Percentiles rank a stretch among this genome's conserved stretches.
Conservation (phyloP, 2,888 invertebrate genomes). For the Nemotelus pantherinus region DNA sequence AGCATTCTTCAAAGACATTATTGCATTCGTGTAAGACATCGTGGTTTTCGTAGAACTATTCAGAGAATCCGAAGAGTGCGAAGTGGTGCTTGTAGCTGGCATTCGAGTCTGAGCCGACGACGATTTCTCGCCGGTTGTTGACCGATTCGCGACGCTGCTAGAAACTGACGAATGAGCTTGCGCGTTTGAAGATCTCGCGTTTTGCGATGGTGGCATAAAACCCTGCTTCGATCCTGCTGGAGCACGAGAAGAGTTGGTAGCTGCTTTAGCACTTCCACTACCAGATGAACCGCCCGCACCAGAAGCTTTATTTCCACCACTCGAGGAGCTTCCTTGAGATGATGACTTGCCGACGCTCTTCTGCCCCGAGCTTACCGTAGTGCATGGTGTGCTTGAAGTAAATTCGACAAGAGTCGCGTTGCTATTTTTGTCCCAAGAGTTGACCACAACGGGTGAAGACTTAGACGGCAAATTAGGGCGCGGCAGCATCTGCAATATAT, state of each 20-base stretch:
- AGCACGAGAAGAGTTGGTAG: conserved; percentile 26
- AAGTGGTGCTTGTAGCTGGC: conserved; percentile 59
- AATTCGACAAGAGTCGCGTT: conserved; percentile 23
- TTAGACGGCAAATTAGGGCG: conserved; percentile 66
- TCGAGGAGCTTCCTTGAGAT: not conserved
- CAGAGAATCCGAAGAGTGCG: conserved; percentile 53
- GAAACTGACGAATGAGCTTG: conserved; percentile 58
- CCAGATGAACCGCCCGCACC: conserved; percentile 53
- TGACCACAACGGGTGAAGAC: conserved; percentile 55
- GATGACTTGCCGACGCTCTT: conserved; percentile 14
- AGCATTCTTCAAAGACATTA: conserved; percentile 67
- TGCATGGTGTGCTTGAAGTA: conserved; percentile 15
- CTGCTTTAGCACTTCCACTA: conserved; percentile 3
- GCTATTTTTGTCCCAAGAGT: conserved; percentile 63
- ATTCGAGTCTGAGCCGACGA: conserved; percentile 44
- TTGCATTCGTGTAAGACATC: conserved; percentile 69
- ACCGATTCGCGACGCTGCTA: conserved; percentile 53
- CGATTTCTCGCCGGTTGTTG: conserved; percentile 45
- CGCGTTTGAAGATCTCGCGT: conserved; percentile 62
- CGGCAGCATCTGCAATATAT: conserved; percentile 84
- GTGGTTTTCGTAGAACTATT: conserved; percentile 66
- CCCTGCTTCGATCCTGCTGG: conserved; percentile 44
- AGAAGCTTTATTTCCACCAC: conserved; percentile 46
- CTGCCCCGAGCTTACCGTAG: conserved; percentile 18
- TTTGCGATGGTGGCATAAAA: conserved; percentile 50